A percentile compares a stretch with the other conserved stretches of the same genome.
phyloP scores from a whole-genome alignment of 2,113 vertebrate species.

The Cheirogaleus medius region DNA sequence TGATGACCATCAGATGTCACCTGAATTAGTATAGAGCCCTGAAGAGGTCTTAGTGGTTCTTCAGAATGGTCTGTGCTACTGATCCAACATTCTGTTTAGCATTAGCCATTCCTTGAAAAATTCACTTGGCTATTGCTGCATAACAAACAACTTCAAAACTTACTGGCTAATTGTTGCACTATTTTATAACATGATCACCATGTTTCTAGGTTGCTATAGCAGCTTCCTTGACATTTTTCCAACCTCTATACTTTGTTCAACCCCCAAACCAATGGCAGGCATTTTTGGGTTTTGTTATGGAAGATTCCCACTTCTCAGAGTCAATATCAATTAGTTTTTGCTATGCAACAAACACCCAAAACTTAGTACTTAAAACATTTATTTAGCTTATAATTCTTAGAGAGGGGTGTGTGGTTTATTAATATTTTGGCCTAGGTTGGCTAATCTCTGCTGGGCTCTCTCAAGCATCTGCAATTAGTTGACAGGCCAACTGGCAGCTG shows the following conservation, averaged over 20 bases:
- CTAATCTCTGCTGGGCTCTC: neutral
- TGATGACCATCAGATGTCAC: neutral
- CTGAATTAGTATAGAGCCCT: neutral
- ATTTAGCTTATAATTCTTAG: neutral
- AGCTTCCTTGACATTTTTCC: neutral
- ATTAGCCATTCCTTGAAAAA: neutral
- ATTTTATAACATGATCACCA: neutral
- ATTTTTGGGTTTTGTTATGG: neutral
- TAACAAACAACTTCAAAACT: neutral
- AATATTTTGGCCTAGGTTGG: neutral
- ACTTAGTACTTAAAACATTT: neutral
- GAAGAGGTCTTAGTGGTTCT: neutral
- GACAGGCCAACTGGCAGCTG: neutral
- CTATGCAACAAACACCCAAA: neutral
- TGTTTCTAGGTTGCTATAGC: neutral
- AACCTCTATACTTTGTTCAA: neutral
- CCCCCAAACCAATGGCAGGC: neutral
- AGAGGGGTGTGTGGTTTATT: neutral
- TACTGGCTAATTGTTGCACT: neutral
- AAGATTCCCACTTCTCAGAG: neutral
- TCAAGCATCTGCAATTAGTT: neutral
- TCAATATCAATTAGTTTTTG: neutral
- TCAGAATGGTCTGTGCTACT: neutral
- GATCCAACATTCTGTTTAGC: neutral
- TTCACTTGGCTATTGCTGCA: neutral